Evolutionary conservation across 1,140 invertebrate genomes (phyloP).

Genomic region (Drosophila tristis): DNA sequence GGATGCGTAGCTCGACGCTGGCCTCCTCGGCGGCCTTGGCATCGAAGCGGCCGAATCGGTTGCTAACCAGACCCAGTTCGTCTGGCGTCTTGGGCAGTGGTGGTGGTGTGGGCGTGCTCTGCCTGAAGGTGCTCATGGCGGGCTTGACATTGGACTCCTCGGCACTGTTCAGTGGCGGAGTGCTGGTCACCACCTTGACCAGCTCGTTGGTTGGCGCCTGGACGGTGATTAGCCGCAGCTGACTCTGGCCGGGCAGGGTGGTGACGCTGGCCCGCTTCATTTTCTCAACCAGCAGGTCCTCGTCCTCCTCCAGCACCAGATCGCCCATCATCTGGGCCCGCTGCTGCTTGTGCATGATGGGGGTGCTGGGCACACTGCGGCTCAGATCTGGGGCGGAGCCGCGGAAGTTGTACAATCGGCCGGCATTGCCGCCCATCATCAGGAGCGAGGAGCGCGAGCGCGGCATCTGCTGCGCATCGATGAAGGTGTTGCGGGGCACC

Average conservation of each 20-base stretch:
- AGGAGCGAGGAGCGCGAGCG: constrained; percentile 85
- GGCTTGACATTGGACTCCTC: constrained; percentile 47
- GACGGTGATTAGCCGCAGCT: constrained; percentile 54
- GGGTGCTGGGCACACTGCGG: constrained; percentile 78
- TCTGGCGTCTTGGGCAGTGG: constrained; percentile 49
- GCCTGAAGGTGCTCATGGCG: constrained; percentile 64
- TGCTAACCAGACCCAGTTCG: constrained; percentile 56
- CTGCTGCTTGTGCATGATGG: constrained; percentile 68
- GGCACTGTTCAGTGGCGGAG: constrained; percentile 55
- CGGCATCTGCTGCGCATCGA: constrained; percentile 84
- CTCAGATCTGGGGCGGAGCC: constrained; percentile 82
- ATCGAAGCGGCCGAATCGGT: constrained; percentile 63
- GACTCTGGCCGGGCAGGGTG: constrained; percentile 43
- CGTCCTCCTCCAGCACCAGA: constrained; percentile 53
- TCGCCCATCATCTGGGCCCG: constrained; percentile 67
- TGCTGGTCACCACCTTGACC: constrained; percentile 65
- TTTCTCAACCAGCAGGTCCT: constrained; percentile 55
- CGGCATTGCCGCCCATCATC: constrained; percentile 46
- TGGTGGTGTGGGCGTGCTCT: constrained; percentile 25
- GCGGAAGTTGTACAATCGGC: constrained; percentile 58
- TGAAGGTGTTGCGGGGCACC: constrained; percentile 84
- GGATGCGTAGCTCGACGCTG: constrained; percentile 59
- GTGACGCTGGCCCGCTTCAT: constrained; percentile 62
- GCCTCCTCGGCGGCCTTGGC: constrained; percentile 13
- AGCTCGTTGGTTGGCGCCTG: constrained; percentile 56